phyloP scores from a whole-genome alignment of 2,113 vertebrate genomes.

The Pyrgilauda ruficollis region DNA sequence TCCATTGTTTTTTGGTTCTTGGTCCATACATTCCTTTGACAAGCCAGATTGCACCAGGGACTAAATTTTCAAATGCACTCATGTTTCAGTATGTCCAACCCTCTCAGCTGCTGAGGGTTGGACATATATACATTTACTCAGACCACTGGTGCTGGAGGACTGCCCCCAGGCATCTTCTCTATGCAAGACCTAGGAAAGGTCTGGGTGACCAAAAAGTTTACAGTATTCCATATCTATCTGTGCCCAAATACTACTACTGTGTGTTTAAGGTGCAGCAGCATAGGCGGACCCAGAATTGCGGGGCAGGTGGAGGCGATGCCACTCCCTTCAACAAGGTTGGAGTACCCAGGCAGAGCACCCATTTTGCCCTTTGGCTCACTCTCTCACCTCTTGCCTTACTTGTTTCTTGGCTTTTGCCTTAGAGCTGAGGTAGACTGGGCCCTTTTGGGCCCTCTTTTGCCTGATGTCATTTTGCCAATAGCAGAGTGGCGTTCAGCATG shows the following conservation, averaged over 20 bases:
- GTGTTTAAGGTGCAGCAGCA: neutral
- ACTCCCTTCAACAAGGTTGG: neutral
- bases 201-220: neutral
- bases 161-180: no score
- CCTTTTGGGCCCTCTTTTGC: neutral
- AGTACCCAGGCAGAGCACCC: neutral
- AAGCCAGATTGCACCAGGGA: neutral
- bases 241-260: neutral
- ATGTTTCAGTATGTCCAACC: neutral
- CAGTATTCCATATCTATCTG: neutral
- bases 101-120: no score
- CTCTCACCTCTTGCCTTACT: neutral
- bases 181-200: neutral
- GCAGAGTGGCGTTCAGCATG: neutral
- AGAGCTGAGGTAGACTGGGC: neutral
- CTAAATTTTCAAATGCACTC: neutral
- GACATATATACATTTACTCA: neutral
- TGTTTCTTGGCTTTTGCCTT: neutral
- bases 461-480: no score
- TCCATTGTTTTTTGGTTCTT: neutral
- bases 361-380: neutral
- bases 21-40: neutral
- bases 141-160: neutral
- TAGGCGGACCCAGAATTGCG: accelerated
- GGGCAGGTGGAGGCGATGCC: no score